Evolutionary conservation across 2,797 vertebrate genomes (phyloP), one percentile per base, ranked within the genome.

Genomic region (Myripristis jacobus): DNA sequence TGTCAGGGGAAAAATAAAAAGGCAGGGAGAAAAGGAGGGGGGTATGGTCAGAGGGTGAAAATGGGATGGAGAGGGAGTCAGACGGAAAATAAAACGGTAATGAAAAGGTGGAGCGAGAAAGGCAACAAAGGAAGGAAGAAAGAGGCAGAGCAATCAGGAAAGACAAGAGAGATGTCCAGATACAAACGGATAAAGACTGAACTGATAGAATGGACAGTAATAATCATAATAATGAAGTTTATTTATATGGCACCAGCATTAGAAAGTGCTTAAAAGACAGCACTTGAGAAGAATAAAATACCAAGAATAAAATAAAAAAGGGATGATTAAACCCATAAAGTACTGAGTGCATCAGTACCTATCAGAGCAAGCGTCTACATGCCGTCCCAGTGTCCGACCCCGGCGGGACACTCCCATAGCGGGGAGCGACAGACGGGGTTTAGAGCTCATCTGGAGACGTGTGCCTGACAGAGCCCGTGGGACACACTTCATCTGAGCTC

Each of bases 371-470:
- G 62, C 11, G 38, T 22, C 63, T 22, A n/a, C n/a, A 43, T 24
- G n/a, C 8, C 1, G 27, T 79, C 46, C 70, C 68, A 29, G 80
- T 65, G 56, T 73, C 41, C 48, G 2, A 73, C 76, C 67, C 79
- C 71, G 22, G 72, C 43, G 73, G 70, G 80, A 81, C 58, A 60
- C 70, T 83, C 86, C 75, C 77, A 80, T 22, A 51, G 65, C 21
- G 34, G 63, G 44, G 48, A 43, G 73, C 66, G 75, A 70, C 85
- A 89, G 87, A 81, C 75, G 61, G 81, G 38, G 50, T 80, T 86
- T 63, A 84, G 55, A 66, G 77, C 84, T 83, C 80, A 77, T 86
- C 72, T 81, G 53, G 67, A 73, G 64, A 68, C 6, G 79, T 73
- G 81, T 73, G 83, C 48, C 63, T 66, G 52, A 73, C 10, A 73